Evolutionary conservation across 2,797 vertebrate genomes (phyloP), one percentile per base, ranked within the genome.

Genomic region (Sebastes paucispinis): DNA sequence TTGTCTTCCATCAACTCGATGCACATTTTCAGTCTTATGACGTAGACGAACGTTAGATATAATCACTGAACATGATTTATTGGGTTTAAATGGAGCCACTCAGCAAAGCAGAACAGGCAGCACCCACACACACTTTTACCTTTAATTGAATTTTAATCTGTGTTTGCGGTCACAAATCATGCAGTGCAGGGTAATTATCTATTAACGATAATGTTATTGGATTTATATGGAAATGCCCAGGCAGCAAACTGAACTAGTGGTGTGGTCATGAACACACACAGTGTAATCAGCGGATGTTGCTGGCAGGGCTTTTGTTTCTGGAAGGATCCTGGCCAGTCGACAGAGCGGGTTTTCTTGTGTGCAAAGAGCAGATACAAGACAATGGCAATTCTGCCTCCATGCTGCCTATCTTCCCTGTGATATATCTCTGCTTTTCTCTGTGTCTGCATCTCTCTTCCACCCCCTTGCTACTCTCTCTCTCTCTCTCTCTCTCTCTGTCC

Each of bases 81-180:
- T 80, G 64, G 79, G 59, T 88, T 90, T 92, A 87, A 93, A 90
- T 89, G 84, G 88, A 92, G 82, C 83, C 88, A 88, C 91, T 92
- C 89, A 87, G 91, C 87, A 87, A 85, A 87, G 90, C 85, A 79
- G 79, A 87, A 81, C 81, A 79, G 84, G 83, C 88, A 82, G 86
- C 82, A 66, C 79, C 76, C 60, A 65, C 83, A 27, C 88, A 89
- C 88, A 91, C 82, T 87, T 90, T 92, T 91, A 91, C 80, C 87
- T 94, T 90, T 93, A 92, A 93, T 94, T 93, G 90, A 95, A 94
- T 91, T 93, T 91, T 92, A 94, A 94, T 95, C 93, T 95, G 89
- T 87, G 90, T 93, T 94, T 91, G 93, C 93, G 76, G 92, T 93
- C 90, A 90, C 92, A 93, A 94, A 93, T 92, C 90, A 91, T 77